Evolutionary conservation across 1,140 invertebrate species (phyloP).

Genomic region (Drosophila arawakana): DNA sequence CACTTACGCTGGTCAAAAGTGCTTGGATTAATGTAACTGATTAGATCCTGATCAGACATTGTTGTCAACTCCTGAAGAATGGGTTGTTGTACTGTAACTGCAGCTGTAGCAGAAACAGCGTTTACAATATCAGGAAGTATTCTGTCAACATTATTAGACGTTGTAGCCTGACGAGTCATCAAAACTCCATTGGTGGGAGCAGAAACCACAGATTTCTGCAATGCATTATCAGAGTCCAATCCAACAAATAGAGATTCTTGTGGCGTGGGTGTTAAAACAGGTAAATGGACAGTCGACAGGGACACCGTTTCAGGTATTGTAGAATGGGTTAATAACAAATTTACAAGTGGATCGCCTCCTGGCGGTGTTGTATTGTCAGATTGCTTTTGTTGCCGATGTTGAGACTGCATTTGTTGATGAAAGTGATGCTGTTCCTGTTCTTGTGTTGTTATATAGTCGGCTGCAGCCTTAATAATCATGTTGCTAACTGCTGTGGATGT

Average conservation of each 20-base stretch:
- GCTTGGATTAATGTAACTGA: constrained; percentile 94
- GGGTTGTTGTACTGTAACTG: constrained; percentile 84
- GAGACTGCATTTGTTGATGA: constrained; percentile 38
- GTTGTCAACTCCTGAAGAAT: constrained; percentile 90
- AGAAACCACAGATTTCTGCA: constrained; percentile 80
- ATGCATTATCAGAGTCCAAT: constrained; percentile 76
- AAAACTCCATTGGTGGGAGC: constrained; percentile 80
- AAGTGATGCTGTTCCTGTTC: constrained; percentile 82
- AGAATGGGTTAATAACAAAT: constrained; percentile 55
- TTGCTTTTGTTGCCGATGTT: constrained; percentile 35
- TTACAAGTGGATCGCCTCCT: constrained; percentile 55
- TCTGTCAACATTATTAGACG: constrained; percentile 60
- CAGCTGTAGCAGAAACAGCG: constrained; percentile 68
- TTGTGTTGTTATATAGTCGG: constrained; percentile 87
- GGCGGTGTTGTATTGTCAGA: constrained; percentile 36
- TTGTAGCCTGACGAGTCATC: constrained; percentile 77
- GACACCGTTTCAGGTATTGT: constrained; percentile 49
- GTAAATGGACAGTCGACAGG: constrained; percentile 53
- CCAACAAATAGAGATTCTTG: constrained; percentile 84
- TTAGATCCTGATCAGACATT: constrained; percentile 93
- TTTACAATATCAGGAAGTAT: constrained; percentile 66
- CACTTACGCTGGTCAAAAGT: constrained; percentile 91
- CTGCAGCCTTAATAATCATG: constrained; percentile 88
- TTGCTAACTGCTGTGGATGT: constrained; percentile 88
- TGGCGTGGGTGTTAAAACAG: constrained; percentile 71